Conservation (phyloP, 2,888 invertebrate genomes). For the Drosophila eohydei region DNA sequence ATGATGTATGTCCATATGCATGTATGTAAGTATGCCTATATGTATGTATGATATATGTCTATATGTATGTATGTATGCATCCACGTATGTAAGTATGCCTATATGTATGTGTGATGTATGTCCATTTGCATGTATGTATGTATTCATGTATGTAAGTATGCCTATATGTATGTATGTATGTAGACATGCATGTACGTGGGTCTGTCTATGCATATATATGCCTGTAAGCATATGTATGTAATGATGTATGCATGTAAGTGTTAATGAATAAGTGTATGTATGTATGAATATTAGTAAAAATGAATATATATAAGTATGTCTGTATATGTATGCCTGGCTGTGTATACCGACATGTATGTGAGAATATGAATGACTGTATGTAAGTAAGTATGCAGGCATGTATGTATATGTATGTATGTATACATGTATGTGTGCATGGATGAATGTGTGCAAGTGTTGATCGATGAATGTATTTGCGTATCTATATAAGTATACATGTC, state of each 20-base stretch:
- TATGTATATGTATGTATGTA: neutral
- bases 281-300: neutral
- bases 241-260: neutral
- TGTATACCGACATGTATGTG: neutral
- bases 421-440: neutral
- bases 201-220: too few relatives aligned
- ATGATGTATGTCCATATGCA: neutral
- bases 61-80: neutral
- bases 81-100: too few relatives aligned
- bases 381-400: conserved; percentile 16
- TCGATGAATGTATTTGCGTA: neutral
- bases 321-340: neutral
- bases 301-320: neutral
- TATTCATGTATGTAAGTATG: too few relatives aligned
- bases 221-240: neutral
- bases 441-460: neutral
- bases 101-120: neutral
- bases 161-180: neutral
- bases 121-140: neutral
- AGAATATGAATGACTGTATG: neutral
- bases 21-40: neutral
- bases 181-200: too few relatives aligned
- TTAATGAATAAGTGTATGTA: too few relatives aligned
- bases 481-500: neutral
- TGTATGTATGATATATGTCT: neutral